Percentiles rank a stretch among this genome's conserved stretches.
Conservation (phyloP, 2,797 vertebrate species). For the Halcyon badia region DNA sequence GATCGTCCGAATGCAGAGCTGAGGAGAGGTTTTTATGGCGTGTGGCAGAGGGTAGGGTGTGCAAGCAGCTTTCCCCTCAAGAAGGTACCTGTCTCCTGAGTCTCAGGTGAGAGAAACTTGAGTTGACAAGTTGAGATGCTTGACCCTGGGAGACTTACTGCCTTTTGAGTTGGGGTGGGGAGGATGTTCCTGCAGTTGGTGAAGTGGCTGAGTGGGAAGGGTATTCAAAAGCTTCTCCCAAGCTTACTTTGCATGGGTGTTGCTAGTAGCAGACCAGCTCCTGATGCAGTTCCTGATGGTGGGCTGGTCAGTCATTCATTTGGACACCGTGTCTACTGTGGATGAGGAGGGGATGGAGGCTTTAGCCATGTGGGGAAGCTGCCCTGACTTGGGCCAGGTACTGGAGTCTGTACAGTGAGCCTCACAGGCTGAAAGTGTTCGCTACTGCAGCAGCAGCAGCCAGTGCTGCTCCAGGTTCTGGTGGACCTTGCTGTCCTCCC, state of each 20-base stretch:
- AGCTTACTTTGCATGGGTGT: neutral
- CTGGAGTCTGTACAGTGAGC: neutral
- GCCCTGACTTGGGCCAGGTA: neutral
- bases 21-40: neutral
- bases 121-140: neutral
- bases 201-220: neutral
- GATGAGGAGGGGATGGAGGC: neutral
- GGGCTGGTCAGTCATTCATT: neutral
- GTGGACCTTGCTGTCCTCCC: neutral
- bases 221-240: neutral
- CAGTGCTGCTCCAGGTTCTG: neutral
- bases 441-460: neutral
- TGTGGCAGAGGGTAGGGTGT: neutral
- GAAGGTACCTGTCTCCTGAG: neutral
- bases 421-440: rapidly evolving
- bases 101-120: slow-evolving; percentile 43
- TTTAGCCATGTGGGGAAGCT: neutral
- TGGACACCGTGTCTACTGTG: rapidly evolving
- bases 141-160: rapidly evolving
- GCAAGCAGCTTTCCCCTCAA: neutral
- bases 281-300: rapidly evolving
- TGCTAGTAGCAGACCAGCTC: neutral
- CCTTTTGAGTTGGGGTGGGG: rapidly evolving
- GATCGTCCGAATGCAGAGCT: rapidly evolving
- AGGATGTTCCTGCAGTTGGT: rapidly evolving